Base-by-base conservation (phyloP, 2,113 vertebrate species). In the Poeciliopsis occidentalis region DNA sequence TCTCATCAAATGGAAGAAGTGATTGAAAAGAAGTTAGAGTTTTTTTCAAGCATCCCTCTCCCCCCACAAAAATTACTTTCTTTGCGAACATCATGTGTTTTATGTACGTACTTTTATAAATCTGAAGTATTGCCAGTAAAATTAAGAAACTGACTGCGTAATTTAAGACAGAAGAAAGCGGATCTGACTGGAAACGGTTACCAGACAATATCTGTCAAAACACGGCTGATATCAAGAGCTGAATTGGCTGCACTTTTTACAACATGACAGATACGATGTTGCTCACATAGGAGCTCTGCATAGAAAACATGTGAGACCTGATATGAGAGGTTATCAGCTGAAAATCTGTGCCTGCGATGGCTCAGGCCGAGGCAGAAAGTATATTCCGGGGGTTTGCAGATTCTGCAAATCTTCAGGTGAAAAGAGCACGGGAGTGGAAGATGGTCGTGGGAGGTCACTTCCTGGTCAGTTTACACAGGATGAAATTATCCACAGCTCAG, bases 321-420 rank as follows among this genome's bases (percentile, higher is more conserved):
- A 31, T 26, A n/a, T 2, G 8, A 32, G 12, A 12, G 51, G 24
- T 60, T 37, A 34, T 61, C n/a, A 22, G 1, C 1, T 12, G 1
- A 37, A 11, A 62, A 71, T 39, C 69, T 61, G 19, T 69, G 57
- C 32, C 51, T 34, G 47, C 37, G 68, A 60, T 31, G n/a, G 12
- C 31, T 70, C 24, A 27, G 68, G 26, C 12, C 27, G 17, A 19
- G 22, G 15, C 7, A 17, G 15, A 30, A 8, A 60, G 39, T 19
- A 47, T 15, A 67, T 22, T 67, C 39, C 39, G 1, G 29, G 29
- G 12, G 29, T 22, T 68, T 68, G 17, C 4, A 51, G 17, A 31
- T 31, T 22, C 51, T 3, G 27, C 44, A 31, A 5, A n/a, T 2
- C 19, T 54, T 51, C 22, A 57, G 51, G 51, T n/a, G 17, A 24